Percentiles rank a stretch among this genome's conserved stretches.
Conservation (phyloP, 2,797 vertebrate species). For the Xiphorhynchus erythropygius region DNA sequence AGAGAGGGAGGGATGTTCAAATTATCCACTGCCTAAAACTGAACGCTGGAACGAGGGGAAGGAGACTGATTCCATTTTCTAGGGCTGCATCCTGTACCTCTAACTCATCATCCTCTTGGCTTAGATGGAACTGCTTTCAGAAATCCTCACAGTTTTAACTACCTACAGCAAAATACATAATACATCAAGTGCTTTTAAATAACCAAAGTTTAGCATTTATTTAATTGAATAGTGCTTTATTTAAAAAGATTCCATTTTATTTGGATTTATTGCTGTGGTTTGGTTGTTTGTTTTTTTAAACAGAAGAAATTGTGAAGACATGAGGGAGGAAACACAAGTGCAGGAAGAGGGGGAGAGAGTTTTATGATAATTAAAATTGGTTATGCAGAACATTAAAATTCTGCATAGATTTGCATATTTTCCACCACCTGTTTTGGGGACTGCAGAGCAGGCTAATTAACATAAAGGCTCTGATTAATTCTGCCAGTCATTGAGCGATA, state of each 20-base stretch:
- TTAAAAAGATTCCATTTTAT: not conserved
- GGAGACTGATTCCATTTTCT: not conserved
- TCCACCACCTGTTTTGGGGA: conserved; percentile 98
- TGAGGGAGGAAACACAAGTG: conserved; percentile 61
- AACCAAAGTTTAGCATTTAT: not conserved
- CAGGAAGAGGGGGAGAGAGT: conserved; percentile 78
- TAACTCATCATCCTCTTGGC: not conserved
- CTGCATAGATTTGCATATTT: conserved; percentile 99
- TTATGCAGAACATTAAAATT: conserved; percentile 95
- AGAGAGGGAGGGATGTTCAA: conserved; percentile 33
- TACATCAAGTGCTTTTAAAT: not conserved
- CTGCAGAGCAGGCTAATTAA: conserved; percentile 94
- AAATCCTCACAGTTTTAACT: not conserved
- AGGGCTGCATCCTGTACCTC: not conserved
- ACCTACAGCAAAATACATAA: not conserved
- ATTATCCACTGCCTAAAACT: conserved; percentile 49
- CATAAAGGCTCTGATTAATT: conserved; percentile 97
- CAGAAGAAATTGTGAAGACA: conserved; percentile 57
- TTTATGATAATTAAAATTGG: conserved; percentile 89
- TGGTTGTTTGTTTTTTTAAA: not conserved
- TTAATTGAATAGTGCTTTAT: not conserved
- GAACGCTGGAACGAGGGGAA: not conserved
- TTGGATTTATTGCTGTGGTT: not conserved
- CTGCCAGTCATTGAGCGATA: conserved; percentile 83
- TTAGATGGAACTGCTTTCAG: not conserved